Conservation (phyloP, 2,797 vertebrate genomes). For the Phrynocephalus vlangalii region DNA sequence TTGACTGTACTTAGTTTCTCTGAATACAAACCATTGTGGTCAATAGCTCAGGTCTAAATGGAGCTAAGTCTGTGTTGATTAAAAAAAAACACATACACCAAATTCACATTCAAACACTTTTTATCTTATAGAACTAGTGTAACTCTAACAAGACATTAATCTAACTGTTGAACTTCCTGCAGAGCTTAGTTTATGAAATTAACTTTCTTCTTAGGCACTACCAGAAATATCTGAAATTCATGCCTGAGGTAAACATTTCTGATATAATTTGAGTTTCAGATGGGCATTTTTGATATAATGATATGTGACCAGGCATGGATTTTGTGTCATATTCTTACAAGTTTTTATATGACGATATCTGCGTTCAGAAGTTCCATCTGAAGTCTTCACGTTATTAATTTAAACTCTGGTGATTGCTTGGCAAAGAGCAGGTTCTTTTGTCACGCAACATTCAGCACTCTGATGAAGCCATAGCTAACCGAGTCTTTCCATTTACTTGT, state of each 20-base stretch:
- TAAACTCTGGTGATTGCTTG: neutral
- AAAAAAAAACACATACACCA: rapidly evolving
- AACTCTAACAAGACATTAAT: neutral
- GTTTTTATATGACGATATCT: neutral
- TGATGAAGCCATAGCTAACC: conserved; percentile 9
- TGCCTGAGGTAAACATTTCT: neutral
- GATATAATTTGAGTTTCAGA: neutral
- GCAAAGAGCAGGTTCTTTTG: neutral
- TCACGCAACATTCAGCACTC: conserved; percentile 5
- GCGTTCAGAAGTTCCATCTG: neutral
- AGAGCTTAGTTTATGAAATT: neutral
- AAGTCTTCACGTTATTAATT: neutral
- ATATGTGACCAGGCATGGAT: neutral
- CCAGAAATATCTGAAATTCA: neutral
- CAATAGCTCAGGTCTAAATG: conserved; percentile 29
- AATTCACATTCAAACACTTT: neutral
- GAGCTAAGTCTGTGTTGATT: conserved; percentile 42
- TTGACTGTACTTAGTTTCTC: conserved; percentile 37
- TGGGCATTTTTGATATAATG: neutral
- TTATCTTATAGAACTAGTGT: neutral
- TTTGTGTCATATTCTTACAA: neutral
- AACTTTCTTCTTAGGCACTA: neutral
- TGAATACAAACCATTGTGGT: conserved; percentile 45
- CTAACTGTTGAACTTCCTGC: neutral
- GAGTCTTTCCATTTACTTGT: neutral